Conservation (phyloP, 2,888 invertebrate genomes). For the Drosophila pegasa region DNA sequence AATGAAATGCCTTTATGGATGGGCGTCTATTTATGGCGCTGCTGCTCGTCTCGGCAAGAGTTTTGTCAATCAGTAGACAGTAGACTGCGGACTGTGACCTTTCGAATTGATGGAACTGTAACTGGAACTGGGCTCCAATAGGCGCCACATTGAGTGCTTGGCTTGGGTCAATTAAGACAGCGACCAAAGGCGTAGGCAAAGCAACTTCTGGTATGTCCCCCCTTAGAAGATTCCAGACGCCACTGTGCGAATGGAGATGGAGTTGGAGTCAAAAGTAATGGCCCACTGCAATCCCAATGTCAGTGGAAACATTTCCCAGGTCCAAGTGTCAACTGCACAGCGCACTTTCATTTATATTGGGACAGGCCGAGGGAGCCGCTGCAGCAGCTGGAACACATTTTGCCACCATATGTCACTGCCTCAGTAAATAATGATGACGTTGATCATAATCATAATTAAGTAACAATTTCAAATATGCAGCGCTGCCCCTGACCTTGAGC, state of each 20-base stretch:
- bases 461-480: slow-evolving; percentile 17
- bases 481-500: slow-evolving; percentile 23
- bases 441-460: slow-evolving; percentile 19
- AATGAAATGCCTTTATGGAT: slow-evolving; percentile 37
- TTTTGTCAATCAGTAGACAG: slow-evolving; percentile 56
- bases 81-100: slow-evolving; percentile 46
- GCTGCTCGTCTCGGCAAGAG: slow-evolving; percentile 12
- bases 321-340: slow-evolving; percentile 29
- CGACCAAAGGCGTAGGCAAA: background rate
- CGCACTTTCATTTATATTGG: slow-evolving; percentile 20
- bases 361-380: background rate
- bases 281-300: slow-evolving; percentile 19
- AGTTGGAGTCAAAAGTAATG: slow-evolving; percentile 20
- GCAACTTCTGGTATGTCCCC: background rate
- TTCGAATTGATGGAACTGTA: slow-evolving; percentile 44
- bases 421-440: slow-evolving; percentile 14
- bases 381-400: slow-evolving; percentile 40
- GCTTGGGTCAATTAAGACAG: slow-evolving; percentile 41
- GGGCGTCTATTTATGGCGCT: slow-evolving; percentile 42
- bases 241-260: background rate
- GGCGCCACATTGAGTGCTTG: slow-evolving; percentile 31
- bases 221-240: background rate
- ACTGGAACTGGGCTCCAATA: slow-evolving; percentile 10
- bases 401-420: slow-evolving; percentile 12
- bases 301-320: slow-evolving; percentile 13